Evolutionary conservation across 2,888 invertebrate species (phyloP).

Genomic region (Limnephilus marmoratus): DNA sequence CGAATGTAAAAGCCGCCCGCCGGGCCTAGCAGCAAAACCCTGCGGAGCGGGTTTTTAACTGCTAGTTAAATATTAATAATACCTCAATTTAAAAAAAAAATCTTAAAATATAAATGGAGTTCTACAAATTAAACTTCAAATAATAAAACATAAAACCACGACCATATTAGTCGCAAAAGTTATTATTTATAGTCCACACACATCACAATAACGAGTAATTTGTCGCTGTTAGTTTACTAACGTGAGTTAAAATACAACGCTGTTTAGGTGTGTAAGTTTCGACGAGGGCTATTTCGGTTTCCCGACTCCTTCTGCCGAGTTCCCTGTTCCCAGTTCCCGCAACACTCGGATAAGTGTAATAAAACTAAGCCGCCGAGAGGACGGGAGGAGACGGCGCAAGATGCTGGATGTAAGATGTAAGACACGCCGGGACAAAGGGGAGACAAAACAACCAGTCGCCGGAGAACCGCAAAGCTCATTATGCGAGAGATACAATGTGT

Average conservation of each 20-base stretch:
- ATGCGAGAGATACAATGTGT: slow-evolving; percentile 54
- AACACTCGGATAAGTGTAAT: slow-evolving; percentile 58
- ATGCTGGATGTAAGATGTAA: slow-evolving; percentile 47
- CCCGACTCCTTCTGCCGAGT: slow-evolving; percentile 4
- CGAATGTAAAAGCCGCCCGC: no score
- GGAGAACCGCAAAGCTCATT: slow-evolving; percentile 61
- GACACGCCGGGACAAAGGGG: slow-evolving; percentile 56
- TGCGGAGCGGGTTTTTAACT: no score
- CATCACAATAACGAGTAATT: background rate
- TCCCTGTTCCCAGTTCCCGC: slow-evolving; percentile 27
- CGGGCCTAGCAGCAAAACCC: no score
- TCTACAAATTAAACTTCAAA: no score
- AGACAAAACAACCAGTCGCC: slow-evolving; percentile 56
- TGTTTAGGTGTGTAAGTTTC: background rate
- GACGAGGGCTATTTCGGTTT: slow-evolving; percentile 31
- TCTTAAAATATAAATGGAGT: no score
- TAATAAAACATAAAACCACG: no score
- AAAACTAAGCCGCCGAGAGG: slow-evolving; percentile 48
- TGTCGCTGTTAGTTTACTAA: background rate
- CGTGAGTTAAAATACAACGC: no score
- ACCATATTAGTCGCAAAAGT: background rate
- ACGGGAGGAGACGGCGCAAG: slow-evolving; percentile 7
- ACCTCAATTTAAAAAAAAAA: no score
- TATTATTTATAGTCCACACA: background rate
- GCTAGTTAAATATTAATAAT: no score